Conservation (phyloP, 1,140 invertebrate species). For the Kradibia gibbosae region DNA sequence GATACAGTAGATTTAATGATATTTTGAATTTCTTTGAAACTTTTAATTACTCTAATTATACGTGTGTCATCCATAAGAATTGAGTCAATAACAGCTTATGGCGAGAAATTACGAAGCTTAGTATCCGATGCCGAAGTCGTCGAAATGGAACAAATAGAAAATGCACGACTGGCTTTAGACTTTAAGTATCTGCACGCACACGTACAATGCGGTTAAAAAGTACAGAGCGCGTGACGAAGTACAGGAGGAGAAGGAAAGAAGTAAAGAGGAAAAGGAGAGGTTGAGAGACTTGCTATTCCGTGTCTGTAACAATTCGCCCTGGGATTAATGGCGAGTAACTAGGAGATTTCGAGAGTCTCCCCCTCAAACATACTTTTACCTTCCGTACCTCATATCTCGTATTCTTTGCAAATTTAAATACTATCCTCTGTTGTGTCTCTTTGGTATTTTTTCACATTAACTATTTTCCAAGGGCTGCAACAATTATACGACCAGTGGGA, state of each 20-base stretch:
- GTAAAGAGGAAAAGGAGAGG: not conserved
- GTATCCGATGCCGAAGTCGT: too few species aligned
- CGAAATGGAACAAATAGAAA: too few species aligned
- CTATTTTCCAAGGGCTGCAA: too few species aligned
- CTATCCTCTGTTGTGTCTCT: constrained; percentile 19
- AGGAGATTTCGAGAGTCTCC: constrained; percentile 36
- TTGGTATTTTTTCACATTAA: constrained; percentile 21
- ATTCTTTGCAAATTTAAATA: not conserved
- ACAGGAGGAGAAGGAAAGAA: not conserved
- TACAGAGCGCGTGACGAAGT: constrained; percentile 32
- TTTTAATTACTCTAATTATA: too few species aligned
- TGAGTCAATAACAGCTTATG: too few species aligned
- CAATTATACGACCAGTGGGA: too few species aligned
- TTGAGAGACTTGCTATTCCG: constrained; percentile 24
- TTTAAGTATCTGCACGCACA: not conserved
- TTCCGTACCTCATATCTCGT: not conserved
- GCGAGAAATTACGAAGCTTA: too few species aligned
- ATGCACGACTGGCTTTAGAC: too few species aligned
- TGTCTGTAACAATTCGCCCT: constrained; percentile 25
- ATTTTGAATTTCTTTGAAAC: too few species aligned
- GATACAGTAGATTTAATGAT: too few species aligned
- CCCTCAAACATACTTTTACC: constrained; percentile 31
- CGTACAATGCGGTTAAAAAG: constrained; percentile 15
- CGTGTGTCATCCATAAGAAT: too few species aligned
- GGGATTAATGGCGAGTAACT: constrained; percentile 50